phyloP scores from a whole-genome alignment of 2,113 vertebrate species.

The Trematomus loennbergii region DNA sequence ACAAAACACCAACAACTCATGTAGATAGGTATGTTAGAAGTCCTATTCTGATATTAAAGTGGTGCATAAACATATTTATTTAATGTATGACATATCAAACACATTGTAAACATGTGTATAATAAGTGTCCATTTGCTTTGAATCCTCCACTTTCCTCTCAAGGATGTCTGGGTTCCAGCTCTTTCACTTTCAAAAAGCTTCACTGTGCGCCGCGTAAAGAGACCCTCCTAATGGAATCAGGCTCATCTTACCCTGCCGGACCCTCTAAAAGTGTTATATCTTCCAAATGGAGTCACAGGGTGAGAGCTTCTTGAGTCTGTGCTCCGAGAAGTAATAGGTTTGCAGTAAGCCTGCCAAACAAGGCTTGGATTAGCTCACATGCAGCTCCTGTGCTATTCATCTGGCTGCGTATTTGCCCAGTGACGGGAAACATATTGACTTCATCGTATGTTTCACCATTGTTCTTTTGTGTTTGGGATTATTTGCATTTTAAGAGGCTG shows the following conservation, averaged over 20 bases:
- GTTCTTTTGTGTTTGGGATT: neutral
- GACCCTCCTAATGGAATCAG: constrained; percentile 42
- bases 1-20: neutral
- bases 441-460: neutral
- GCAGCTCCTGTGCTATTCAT: constrained; percentile 12
- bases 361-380: constrained; percentile 20
- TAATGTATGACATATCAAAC: neutral
- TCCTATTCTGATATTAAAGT: too few species aligned
- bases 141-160: constrained; percentile 7
- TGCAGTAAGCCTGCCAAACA: constrained; percentile 42
- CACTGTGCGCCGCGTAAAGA: constrained; percentile 36
- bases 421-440: neutral
- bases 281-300: constrained; percentile 44
- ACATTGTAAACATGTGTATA: neutral
- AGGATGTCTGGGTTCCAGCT: constrained; percentile 24
- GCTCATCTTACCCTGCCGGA: constrained; percentile 17
- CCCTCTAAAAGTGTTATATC: constrained; percentile 30
- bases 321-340: constrained; percentile 43
- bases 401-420: constrained; percentile 9
- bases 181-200: constrained; percentile 42
- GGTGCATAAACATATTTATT: neutral
- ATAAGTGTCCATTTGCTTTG: neutral
- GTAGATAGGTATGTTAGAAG: neutral
- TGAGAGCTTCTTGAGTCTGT: constrained; percentile 12
- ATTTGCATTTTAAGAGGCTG: constrained; percentile 20